Percentiles rank a stretch among this genome's conserved stretches.
Conservation (phyloP, 2,888 invertebrate genomes). For the Epinotia nisella region DNA sequence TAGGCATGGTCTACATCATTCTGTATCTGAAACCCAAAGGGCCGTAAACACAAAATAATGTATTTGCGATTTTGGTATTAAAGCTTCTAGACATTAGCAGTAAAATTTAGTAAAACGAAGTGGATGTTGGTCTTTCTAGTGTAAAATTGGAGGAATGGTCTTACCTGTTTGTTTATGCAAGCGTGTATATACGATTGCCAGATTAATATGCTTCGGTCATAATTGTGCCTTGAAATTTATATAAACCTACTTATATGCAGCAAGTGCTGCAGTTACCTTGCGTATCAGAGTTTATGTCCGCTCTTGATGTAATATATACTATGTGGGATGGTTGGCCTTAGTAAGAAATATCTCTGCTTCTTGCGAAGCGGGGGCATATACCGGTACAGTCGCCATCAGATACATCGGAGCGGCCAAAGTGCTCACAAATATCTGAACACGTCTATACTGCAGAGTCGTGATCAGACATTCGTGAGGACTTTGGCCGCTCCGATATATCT, state of each 20-base stretch:
- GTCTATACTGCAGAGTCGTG: too few relatives aligned
- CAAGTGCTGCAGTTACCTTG: neutral
- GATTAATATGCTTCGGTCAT: conserved; percentile 1
- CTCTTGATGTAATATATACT: neutral
- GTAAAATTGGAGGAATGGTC: neutral
- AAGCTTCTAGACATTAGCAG: neutral
- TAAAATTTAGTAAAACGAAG: neutral
- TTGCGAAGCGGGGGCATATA: too few relatives aligned
- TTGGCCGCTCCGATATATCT: too few relatives aligned
- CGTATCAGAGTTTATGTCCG: neutral
- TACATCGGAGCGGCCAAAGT: too few relatives aligned
- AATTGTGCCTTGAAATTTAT: neutral
- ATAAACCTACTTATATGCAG: neutral
- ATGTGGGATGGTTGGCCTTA: too few relatives aligned
- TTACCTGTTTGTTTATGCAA: conserved; percentile 4
- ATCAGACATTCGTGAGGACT: too few relatives aligned
- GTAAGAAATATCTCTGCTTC: too few relatives aligned
- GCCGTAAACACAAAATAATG: neutral
- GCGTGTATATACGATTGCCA: neutral
- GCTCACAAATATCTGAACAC: too few relatives aligned
- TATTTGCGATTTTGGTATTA: neutral
- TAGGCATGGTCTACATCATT: neutral
- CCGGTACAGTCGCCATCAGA: too few relatives aligned
- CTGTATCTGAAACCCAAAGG: neutral
- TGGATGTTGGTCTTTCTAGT: neutral